phyloP scores from a whole-genome alignment of 2,113 vertebrate genomes.

The Chunga burmeisteri region DNA sequence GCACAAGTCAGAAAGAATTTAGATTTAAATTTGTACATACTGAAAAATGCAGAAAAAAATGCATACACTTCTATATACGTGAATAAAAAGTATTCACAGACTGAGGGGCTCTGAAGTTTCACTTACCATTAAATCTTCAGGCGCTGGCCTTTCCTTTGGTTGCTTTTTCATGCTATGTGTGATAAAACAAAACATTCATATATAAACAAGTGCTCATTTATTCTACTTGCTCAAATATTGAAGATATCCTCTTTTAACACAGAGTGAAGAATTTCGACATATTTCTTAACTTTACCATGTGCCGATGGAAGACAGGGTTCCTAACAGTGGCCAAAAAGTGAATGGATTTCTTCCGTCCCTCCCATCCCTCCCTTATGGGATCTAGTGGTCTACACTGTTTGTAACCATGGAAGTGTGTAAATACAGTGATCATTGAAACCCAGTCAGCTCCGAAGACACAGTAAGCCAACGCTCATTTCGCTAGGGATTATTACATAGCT shows the following conservation, averaged over 20 bases:
- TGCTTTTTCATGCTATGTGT: slow-evolving; percentile 88
- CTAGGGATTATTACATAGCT: neutral
- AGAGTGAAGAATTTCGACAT: neutral
- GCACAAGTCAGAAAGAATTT: neutral
- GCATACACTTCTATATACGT: neutral
- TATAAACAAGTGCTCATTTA: neutral
- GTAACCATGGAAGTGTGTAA: neutral
- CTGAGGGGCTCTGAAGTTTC: neutral
- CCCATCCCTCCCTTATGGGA: neutral
- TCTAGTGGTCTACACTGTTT: accelerated
- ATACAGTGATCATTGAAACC: neutral
- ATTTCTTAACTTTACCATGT: neutral
- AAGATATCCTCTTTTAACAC: neutral
- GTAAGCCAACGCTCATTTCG: neutral
- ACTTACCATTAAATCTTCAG: slow-evolving; percentile 97
- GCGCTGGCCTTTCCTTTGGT: slow-evolving; percentile 94
- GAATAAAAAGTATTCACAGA: neutral
- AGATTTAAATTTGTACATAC: neutral
- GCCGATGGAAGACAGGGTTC: neutral
- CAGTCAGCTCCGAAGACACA: neutral
- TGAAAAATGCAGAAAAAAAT: neutral
- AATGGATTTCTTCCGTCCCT: neutral
- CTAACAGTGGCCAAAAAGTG: neutral
- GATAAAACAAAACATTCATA: neutral
- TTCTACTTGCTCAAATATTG: neutral